Percentiles rank a stretch among this genome's conserved stretches.
These are phyloP conservation scores for Tragelaphus imberbis DNA, from an alignment of 2,113 vertebrate genomes.

Conservation along the genomic window DNA sequence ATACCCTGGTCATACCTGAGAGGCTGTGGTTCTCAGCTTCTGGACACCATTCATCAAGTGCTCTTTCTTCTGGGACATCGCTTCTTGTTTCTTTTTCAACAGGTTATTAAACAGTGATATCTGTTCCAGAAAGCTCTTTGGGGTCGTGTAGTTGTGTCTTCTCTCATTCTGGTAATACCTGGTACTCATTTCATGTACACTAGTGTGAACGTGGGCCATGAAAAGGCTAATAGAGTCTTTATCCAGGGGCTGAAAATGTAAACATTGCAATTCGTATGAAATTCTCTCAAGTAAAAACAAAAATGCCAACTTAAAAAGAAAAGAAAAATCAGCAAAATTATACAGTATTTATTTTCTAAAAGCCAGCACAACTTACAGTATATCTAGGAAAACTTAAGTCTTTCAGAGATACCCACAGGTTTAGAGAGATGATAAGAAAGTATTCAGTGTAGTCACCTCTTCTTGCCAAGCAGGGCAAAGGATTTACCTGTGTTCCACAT, in stretches of 20 bases:
- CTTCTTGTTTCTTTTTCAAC: slow-evolving; percentile 80
- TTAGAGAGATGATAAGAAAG: not conserved
- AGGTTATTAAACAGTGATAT: slow-evolving; percentile 84
- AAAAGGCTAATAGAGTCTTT: slow-evolving; percentile 87
- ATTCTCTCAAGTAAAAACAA: not conserved
- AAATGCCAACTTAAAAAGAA: slow-evolving; percentile 74
- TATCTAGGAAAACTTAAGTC: not conserved
- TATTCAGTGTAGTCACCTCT: not conserved
- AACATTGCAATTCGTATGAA: not conserved
- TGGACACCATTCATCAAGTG: slow-evolving; percentile 82
- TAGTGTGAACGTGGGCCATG: slow-evolving; percentile 86
- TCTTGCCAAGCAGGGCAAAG: slow-evolving; percentile 14
- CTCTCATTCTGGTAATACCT: slow-evolving; percentile 84
- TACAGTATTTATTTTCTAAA: not conserved
- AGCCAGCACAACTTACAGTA: not conserved
- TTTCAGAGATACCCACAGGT: not conserved
- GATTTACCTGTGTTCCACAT: not conserved
- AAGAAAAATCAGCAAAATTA: slow-evolving; percentile 74
- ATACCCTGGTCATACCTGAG: slow-evolving; percentile 79
- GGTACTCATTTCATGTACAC: slow-evolving; percentile 83
- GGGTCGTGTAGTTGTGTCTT: slow-evolving; percentile 84
- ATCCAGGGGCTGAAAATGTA: slow-evolving; percentile 82
- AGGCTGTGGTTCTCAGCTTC: slow-evolving; percentile 83
- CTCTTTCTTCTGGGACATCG: slow-evolving; percentile 78
- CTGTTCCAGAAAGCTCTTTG: slow-evolving; percentile 88